Conservation (phyloP, 1,140 invertebrate species). For the Akabosia matsudoensis region DNA sequence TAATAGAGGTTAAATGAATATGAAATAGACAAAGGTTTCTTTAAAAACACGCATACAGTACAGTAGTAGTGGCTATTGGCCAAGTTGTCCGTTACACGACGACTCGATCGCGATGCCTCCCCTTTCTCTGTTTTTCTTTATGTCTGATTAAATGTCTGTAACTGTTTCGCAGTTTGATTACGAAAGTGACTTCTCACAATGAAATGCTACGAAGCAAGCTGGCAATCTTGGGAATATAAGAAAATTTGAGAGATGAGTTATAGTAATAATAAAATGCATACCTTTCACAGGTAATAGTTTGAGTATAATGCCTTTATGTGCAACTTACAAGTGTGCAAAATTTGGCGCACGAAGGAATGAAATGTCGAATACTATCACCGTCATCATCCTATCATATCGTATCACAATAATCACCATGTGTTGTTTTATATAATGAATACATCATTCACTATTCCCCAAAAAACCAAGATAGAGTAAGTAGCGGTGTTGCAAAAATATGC, state of each 20-base stretch:
- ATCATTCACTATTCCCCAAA: too few species aligned
- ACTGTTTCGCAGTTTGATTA: background rate
- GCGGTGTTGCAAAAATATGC: too few species aligned
- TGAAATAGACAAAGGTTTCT: too few species aligned
- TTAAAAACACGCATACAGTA: too few species aligned
- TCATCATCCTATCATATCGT: background rate
- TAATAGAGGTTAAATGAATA: background rate
- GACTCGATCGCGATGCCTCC: background rate
- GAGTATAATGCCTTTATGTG: background rate
- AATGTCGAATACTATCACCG: too few species aligned
- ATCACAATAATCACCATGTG: background rate
- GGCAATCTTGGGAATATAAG: too few species aligned
- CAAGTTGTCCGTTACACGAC: background rate
- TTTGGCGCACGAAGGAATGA: background rate
- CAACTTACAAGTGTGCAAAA: background rate
- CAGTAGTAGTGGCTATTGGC: background rate
- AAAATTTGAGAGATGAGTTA: too few species aligned
- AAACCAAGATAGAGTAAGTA: too few species aligned
- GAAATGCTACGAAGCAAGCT: background rate
- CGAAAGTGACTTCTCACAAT: background rate
- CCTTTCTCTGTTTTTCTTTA: background rate
- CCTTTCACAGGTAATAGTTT: too few species aligned
- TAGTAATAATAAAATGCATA: too few species aligned
- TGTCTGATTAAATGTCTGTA: background rate
- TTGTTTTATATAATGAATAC: background rate